Evolutionary conservation across 2,797 vertebrate genomes (phyloP).

Genomic region (Botia kubotai): DNA sequence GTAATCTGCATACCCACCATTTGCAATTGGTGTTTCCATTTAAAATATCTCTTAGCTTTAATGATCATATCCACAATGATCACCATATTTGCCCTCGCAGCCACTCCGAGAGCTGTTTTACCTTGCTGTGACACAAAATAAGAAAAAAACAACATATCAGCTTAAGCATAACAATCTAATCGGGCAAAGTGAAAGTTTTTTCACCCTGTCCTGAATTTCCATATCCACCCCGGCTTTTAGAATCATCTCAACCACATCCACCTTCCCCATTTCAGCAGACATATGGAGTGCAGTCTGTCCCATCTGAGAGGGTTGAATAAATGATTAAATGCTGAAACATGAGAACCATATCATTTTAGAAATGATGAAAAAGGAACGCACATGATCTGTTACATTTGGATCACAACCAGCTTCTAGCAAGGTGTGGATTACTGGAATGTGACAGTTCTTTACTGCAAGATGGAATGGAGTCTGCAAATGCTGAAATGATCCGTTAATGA

Average conservation of each 20-base stretch:
- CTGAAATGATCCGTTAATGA: constrained; percentile 66
- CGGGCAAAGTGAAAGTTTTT: constrained; percentile 46
- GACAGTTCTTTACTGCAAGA: constrained; percentile 83
- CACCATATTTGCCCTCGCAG: constrained; percentile 84
- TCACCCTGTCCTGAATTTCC: constrained; percentile 81
- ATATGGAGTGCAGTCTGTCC: constrained; percentile 87
- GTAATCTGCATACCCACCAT: constrained; percentile 75
- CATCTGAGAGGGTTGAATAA: constrained; percentile 72
- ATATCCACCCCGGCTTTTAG: constrained; percentile 84
- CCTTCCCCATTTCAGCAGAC: constrained; percentile 85
- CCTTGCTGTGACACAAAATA: constrained; percentile 76
- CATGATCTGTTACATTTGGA: constrained; percentile 79
- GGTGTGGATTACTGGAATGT: constrained; percentile 78
- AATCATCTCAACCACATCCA: constrained; percentile 87
- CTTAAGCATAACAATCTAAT: not conserved
- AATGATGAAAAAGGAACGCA: constrained; percentile 64
- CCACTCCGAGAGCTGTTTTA: constrained; percentile 85
- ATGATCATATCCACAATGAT: constrained; percentile 93
- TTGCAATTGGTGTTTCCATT: constrained; percentile 65
- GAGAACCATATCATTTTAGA: not conserved
- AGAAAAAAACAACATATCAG: not conserved
- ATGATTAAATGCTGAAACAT: not conserved
- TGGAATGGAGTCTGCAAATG: constrained; percentile 83
- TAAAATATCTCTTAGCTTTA: constrained; percentile 88
- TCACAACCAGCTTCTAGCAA: constrained; percentile 82